These are phyloP conservation scores for Scomberomorus guttatus DNA, from an alignment of 2,797 vertebrate species.

Conservation along the genomic window DNA sequence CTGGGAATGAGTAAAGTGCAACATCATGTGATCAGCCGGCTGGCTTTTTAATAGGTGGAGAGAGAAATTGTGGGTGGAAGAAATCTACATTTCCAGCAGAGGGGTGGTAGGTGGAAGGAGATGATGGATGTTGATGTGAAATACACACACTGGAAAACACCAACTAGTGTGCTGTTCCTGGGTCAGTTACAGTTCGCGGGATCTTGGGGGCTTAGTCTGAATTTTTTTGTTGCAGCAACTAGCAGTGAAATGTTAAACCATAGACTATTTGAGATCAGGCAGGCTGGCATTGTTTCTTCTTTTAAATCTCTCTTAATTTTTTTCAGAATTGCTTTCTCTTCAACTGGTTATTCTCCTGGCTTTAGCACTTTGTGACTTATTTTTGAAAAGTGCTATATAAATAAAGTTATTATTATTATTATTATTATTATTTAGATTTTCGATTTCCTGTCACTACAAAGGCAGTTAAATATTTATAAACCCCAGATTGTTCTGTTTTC, in stretches of 20 bases:
- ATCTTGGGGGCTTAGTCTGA: background rate
- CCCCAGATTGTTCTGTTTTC: too few species aligned
- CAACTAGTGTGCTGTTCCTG: background rate
- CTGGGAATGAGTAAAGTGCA: slow-evolving; percentile 47
- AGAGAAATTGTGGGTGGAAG: background rate
- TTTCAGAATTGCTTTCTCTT: too few species aligned
- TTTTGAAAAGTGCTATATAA: too few species aligned
- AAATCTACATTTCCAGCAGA: slow-evolving; percentile 19
- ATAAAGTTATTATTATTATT: too few species aligned
- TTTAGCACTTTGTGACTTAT: too few species aligned
- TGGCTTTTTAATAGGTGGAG: slow-evolving; percentile 11
- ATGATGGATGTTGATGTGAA: background rate
- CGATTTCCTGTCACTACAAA: too few species aligned
- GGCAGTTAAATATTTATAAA: too few species aligned
- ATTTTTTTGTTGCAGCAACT: background rate
- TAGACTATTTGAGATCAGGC: background rate
- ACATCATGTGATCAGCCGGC: slow-evolving; percentile 27
- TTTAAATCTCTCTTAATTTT: too few species aligned
- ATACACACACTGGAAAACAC: background rate
- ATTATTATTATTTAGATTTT: too few species aligned
- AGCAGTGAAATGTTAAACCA: background rate
- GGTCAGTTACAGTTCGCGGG: background rate
- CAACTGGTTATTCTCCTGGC: too few species aligned
- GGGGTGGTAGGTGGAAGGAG: background rate
- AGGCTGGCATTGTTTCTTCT: too few species aligned